Evolutionary conservation across 2,113 vertebrate species (phyloP), one percentile per base, ranked within the genome.

Genomic region (Vimba vimba): DNA sequence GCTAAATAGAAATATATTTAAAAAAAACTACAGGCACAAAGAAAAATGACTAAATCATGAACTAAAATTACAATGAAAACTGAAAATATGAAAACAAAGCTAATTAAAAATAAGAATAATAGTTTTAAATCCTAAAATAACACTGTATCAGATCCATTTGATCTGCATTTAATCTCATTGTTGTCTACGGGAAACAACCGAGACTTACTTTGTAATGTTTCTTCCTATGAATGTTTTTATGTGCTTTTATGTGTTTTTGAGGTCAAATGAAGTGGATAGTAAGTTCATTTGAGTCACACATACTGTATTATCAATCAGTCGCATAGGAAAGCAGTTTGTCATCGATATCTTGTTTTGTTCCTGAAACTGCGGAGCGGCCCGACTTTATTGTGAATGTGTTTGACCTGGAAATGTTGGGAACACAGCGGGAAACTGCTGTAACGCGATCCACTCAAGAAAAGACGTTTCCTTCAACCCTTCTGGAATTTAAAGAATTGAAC

Each of bases 341-440:
- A 55, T 57, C 64, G 36, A 64, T 73, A 59, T 87, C 86, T 68
- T 89, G 75, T 84, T 79, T 86, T 79, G 47, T 81, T 27, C 30
- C 62, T 69, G 13, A 59, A 87, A 23, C 36, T 21, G 19, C 2
- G 33, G 52, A 68, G 19, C 9, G n/a, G 52, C 55, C 43, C 23
- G 23, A 39, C 30, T 52, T 78, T 69, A 68, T 79, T 45, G 15
- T 62, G 45, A 74, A 87, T 71, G 43, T 15, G 59, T 89, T 87
- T 87, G 83, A 85, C 85, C 85, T 30, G 88, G 87, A 84, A 82
- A 77, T 79, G 75, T 27, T 79, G 43, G 6, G 68, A 79, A 47
- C 83, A 39, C 23, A 15, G 50, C 30, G 11, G 43, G 17, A 79
- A 79, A 27, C 52, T 9, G 30, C 39, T 45, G 85, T 33, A 66